Conservation (phyloP, 2,113 vertebrate genomes). For the Actenoides hombroni region DNA sequence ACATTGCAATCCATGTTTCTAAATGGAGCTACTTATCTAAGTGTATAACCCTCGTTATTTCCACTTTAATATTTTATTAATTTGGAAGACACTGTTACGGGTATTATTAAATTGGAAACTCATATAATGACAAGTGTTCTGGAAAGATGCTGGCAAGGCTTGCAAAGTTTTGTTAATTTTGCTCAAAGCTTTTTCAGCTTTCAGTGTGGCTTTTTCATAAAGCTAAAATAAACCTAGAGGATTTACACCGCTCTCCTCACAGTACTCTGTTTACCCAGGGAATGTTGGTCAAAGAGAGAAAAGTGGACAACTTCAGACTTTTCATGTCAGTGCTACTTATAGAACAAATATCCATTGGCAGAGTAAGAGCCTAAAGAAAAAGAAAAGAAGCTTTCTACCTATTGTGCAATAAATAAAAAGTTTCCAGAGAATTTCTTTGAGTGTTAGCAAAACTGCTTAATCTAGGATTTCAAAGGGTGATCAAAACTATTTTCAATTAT, state of each 20-base stretch:
- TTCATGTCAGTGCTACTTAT: constrained; percentile 42
- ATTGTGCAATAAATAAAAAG: constrained; percentile 66
- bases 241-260: background rate
- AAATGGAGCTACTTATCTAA: background rate
- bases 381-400: constrained; percentile 58
- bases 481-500: constrained; percentile 64
- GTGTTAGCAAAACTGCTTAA: constrained; percentile 57
- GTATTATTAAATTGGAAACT: background rate
- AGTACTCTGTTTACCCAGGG: constrained; percentile 7
- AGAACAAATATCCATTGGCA: constrained; percentile 60
- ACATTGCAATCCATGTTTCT: background rate
- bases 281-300: constrained; percentile 40
- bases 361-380: constrained; percentile 24
- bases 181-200: background rate
- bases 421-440: constrained; percentile 52
- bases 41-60: background rate
- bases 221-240: background rate
- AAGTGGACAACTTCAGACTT: constrained; percentile 59
- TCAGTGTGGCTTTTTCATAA: constrained; percentile 7
- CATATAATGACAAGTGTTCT: background rate
- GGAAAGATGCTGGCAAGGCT: background rate
- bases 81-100: background rate
- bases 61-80: background rate
- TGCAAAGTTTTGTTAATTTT: constrained; percentile 20
- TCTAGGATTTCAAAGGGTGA: constrained; percentile 52